Evolutionary conservation across 1,140 invertebrate genomes (phyloP), one percentile per base, ranked within the genome.

Genomic region (Polyergus mexicanus): DNA sequence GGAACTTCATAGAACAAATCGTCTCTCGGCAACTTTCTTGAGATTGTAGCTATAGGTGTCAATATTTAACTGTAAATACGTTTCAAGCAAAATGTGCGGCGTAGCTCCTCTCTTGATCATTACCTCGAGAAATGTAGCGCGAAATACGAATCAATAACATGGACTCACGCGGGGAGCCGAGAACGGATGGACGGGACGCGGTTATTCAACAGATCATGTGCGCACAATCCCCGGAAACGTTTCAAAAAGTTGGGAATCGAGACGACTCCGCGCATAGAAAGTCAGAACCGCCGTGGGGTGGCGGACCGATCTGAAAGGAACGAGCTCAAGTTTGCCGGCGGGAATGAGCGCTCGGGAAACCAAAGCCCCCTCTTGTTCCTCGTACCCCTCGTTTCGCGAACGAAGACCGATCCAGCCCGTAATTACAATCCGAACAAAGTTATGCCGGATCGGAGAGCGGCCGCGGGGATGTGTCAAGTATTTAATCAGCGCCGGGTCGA

Each of bases 361-460:
- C 44, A 2, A 28, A 41, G 2, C 47, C 47, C 0, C 16, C 10
- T 13, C 47, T 3, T 32, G 32, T 32, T 32, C 32, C 32, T 32
- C 32, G 44, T 47, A 47, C 44, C 47, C 3, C 89, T 90, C 89
- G 84, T 89, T 83, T 75, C 81, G 89, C 86, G 83, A 90, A 47
- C 72, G 86, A 85, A 88, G 88, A 84, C 88, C 86, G 89, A 90
- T 90, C 89, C 88, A 41, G 4, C 66, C 54, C 90, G 93, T 94
- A 94, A 94, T 94, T 94, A 94, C 93, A 94, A 94, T 94, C 94
- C 93, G 93, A 93, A 93, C 92, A 94, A 94, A 94, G 93, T 94
- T 94, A 94, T 94, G 93, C 92, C 92, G 88, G 90, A 77, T 88
- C 86, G 89, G 90, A 84, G 84, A 84, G 84, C 84, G 77, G 83